Evolutionary conservation across 2,797 vertebrate species (phyloP).

Genomic region (Eulemur mongoz): DNA sequence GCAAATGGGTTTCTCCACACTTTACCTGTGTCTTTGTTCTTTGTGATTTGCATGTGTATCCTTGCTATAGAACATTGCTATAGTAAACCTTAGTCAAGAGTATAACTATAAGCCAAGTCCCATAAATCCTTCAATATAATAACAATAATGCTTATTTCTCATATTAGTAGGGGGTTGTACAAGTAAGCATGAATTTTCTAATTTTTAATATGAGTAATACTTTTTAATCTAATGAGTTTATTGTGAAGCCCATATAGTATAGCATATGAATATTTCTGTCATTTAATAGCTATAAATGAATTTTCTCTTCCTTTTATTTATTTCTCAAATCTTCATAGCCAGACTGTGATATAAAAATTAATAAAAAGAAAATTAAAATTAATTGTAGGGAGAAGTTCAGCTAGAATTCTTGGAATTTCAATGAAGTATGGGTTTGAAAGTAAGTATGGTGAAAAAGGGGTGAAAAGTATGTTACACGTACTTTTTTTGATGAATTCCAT

Average conservation of each 20-base stretch:
- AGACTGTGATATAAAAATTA: not conserved
- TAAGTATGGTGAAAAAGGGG: not conserved
- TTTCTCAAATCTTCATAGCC: not conserved
- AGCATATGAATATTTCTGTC: not conserved
- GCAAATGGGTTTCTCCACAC: not conserved
- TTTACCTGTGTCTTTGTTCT: not conserved
- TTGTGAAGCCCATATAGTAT: not conserved
- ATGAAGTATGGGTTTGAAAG: not conserved
- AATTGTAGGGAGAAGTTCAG: not conserved
- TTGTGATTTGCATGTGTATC: not conserved
- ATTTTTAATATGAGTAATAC: not conserved
- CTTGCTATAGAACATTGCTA: not conserved
- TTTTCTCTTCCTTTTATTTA: not conserved
- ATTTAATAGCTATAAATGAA: not conserved
- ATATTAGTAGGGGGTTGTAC: not conserved
- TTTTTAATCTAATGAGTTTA: not conserved
- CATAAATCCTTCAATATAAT: not conserved
- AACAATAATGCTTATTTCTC: not conserved
- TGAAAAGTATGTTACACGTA: not conserved
- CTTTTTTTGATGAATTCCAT: not conserved
- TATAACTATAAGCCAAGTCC: not conserved
- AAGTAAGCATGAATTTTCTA: not conserved
- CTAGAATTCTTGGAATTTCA: not conserved
- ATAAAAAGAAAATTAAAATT: slow-evolving; percentile 15
- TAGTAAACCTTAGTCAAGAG: not conserved